phyloP scores from a whole-genome alignment of 2,888 invertebrate species.

The Sarcophaga subvicina region DNA sequence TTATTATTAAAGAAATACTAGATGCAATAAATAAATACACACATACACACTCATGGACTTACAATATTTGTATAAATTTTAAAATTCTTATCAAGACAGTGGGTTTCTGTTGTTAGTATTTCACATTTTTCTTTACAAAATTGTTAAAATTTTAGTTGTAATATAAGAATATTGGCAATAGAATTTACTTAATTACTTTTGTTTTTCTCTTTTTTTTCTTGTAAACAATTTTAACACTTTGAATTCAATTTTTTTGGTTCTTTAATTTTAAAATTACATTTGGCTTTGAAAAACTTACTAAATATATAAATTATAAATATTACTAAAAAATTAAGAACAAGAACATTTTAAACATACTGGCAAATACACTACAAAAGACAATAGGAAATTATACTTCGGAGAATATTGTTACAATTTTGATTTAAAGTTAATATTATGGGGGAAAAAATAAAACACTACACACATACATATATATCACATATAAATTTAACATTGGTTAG shows the following conservation, averaged over 20 bases:
- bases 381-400: not conserved
- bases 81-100: constrained; percentile 15
- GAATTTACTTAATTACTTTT: constrained; percentile 37
- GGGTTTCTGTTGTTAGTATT: constrained; percentile 10
- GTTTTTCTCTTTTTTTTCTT: not conserved
- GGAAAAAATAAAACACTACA: not conserved
- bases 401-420: constrained; percentile 29
- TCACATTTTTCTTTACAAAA: constrained; percentile 28
- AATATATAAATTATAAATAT: constrained; percentile 33
- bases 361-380: constrained; percentile 32
- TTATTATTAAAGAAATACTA: constrained; percentile 13
- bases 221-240: constrained; percentile 39
- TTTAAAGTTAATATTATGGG: not conserved
- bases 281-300: constrained; percentile 44
- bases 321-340: not conserved
- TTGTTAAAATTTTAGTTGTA: constrained; percentile 12
- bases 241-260: constrained; percentile 17
- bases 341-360: not conserved
- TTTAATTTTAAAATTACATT: constrained; percentile 36
- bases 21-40: not conserved
- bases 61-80: constrained; percentile 52
- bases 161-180: constrained; percentile 5
- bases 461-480: constrained; percentile 7
- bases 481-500: constrained; percentile 22
- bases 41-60: not conserved